phyloP scores from a whole-genome alignment of 2,888 invertebrate genomes.

The Choristoneura rosaceana region DNA sequence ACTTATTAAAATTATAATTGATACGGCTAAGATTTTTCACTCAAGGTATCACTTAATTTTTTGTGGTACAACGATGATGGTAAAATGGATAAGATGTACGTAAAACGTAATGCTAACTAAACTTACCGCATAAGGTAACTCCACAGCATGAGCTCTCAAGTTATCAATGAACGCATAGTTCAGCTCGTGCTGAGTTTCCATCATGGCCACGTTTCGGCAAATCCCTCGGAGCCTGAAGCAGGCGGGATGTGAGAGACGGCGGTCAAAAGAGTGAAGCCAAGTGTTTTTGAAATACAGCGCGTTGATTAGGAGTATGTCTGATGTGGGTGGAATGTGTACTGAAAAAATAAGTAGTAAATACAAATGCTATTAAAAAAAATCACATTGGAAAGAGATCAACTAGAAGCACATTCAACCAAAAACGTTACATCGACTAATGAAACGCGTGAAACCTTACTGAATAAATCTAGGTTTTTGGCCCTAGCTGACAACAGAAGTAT shows the following conservation, averaged over 20 bases:
- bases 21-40: too few species aligned
- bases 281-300: conserved; percentile 88
- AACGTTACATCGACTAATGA: too few species aligned
- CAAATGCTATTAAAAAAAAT: neutral
- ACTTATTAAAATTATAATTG: too few species aligned
- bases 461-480: too few species aligned
- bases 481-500: too few species aligned
- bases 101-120: neutral
- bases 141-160: conserved; percentile 86
- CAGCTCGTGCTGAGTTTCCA: conserved; percentile 85
- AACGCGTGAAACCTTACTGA: too few species aligned
- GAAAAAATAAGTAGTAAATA: conserved; percentile 50
- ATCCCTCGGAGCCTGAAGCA: conserved; percentile 82
- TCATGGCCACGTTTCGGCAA: conserved; percentile 84
- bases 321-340: conserved; percentile 78
- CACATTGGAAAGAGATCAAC: neutral
- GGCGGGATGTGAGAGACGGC: conserved; percentile 69
- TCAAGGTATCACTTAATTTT: too few species aligned
- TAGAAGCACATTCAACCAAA: neutral
- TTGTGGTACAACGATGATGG: too few species aligned
- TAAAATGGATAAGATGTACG: neutral
- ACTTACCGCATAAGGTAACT: conserved; percentile 88
- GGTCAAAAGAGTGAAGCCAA: conserved; percentile 86
- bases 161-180: conserved; percentile 84
- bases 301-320: conserved; percentile 85